Evolutionary conservation across 2,888 invertebrate genomes (phyloP), one percentile per base, ranked within the genome.

Genomic region (Sarcophaga caerulescens): DNA sequence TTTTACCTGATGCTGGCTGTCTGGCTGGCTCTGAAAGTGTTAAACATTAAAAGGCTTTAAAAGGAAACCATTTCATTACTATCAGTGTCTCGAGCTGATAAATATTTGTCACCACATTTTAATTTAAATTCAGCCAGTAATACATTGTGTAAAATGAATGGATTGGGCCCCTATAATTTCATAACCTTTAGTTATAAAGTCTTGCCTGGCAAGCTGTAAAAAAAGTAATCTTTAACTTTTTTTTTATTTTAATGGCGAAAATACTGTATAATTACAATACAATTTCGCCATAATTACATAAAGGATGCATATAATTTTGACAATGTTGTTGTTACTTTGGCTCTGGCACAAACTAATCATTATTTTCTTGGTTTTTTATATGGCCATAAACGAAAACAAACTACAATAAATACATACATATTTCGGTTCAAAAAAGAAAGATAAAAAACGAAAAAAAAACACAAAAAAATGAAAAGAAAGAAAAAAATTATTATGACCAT

Each of bases 91-190:
- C 17, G 52, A 47, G 45, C 73, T 69, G 81, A 74, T 81, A 66
- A 82, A 52, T 71, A 75, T 60, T 78, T 85, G 85, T 85, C 85
- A 85, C 74, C 85, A 79, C 70, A 75, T 82, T 81, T 78, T 44
- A 70, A 70, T 65, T 80, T 70, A 11, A 65, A 76, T 66, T 71
- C 66, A 59, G 14, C 11, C 17, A 52, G 52, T 52, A 12, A 52
- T 8, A 52, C 52, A 17, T 14, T 52, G 52, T 10, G 2, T 52
- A 25, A 57, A 52, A 52, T 17, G 5, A 14, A 52, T 17, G 52
- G 17, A 52, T 21, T 35, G 45, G 45, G 25, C 79, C 81, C 81
- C 71, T 71, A 85, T 82, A 85, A 82, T 76, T 82, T 76, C 66
- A 71, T 68, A 57, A 23, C 70, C 70, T 45, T 66, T 8, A 59